Conservation (phyloP, 2,113 vertebrate genomes). For the Hippocampus comes region DNA sequence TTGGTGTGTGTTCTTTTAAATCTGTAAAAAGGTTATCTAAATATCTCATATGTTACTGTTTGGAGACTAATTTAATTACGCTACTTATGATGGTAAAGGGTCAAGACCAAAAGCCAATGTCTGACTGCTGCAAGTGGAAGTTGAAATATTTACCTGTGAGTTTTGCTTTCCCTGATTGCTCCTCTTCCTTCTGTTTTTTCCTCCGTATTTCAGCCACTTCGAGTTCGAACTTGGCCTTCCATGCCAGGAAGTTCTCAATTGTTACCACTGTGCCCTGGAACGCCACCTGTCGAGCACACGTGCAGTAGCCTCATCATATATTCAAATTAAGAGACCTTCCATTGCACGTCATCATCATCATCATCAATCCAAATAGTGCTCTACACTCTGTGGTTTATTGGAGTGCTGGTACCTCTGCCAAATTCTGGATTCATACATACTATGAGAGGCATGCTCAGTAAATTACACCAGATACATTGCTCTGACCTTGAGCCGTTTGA, state of each 20-base stretch:
- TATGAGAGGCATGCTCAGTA: too few species aligned
- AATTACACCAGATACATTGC: too few species aligned
- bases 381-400: too few species aligned
- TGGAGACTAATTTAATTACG: background rate
- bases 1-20: background rate
- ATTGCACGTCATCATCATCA: background rate
- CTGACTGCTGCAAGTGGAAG: background rate
- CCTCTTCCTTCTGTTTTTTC: conserved; percentile 92
- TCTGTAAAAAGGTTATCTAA: background rate
- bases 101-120: background rate
- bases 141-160: conserved; percentile 78
- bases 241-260: conserved; percentile 93
- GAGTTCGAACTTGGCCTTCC: conserved; percentile 89
- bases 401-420: too few species aligned
- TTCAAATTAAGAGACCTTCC: too few species aligned
- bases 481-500: too few species aligned
- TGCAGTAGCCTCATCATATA: background rate
- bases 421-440: too few species aligned
- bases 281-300: conserved; percentile 53
- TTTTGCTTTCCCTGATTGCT: conserved; percentile 86
- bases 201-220: conserved; percentile 85
- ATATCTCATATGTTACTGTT: background rate
- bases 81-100: background rate
- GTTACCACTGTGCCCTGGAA: conserved; percentile 97
- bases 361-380: background rate